A percentile compares a stretch with the other conserved stretches of the same genome.
phyloP scores from a whole-genome alignment of 2,113 vertebrate genomes.

The Triplophysa dalaica region DNA sequence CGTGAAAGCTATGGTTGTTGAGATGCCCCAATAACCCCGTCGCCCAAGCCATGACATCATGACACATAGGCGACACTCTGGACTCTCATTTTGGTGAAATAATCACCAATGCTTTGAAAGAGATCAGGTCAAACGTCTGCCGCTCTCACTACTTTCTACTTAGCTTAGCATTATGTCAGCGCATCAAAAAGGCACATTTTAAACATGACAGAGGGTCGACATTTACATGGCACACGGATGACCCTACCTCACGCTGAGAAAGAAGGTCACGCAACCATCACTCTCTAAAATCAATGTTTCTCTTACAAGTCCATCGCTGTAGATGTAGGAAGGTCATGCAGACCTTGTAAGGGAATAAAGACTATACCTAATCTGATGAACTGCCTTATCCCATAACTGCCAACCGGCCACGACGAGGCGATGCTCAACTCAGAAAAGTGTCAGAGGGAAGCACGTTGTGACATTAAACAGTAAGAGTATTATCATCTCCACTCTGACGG shows the following conservation, averaged over 20 bases:
- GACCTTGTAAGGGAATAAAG: slow-evolving; percentile 27
- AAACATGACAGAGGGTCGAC: slow-evolving; percentile 65
- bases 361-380: slow-evolving; percentile 51
- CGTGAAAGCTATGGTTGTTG: slow-evolving; percentile 1
- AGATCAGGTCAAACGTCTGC: slow-evolving; percentile 65
- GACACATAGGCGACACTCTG: slow-evolving; percentile 34
- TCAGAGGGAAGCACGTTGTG: slow-evolving; percentile 40
- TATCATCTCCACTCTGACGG: slow-evolving; percentile 36
- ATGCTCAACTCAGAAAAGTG: slow-evolving; percentile 20
- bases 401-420: not conserved
- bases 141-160: slow-evolving; percentile 16
- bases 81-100: slow-evolving; percentile 40
- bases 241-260: slow-evolving; percentile 51
- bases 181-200: slow-evolving; percentile 59
- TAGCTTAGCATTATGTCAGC: slow-evolving; percentile 63
- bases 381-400: slow-evolving; percentile 34
- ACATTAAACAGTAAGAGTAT: slow-evolving; percentile 42
- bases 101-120: slow-evolving; percentile 55
- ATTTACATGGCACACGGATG: slow-evolving; percentile 26
- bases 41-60: slow-evolving; percentile 36
- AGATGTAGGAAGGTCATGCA: slow-evolving; percentile 34
- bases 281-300: slow-evolving; percentile 49
- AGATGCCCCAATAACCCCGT: slow-evolving; percentile 40
- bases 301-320: slow-evolving; percentile 3
- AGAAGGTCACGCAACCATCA: slow-evolving; percentile 61